phyloP scores from a whole-genome alignment of 2,888 invertebrate genomes.

The Enchytraeus crypticus region DNA sequence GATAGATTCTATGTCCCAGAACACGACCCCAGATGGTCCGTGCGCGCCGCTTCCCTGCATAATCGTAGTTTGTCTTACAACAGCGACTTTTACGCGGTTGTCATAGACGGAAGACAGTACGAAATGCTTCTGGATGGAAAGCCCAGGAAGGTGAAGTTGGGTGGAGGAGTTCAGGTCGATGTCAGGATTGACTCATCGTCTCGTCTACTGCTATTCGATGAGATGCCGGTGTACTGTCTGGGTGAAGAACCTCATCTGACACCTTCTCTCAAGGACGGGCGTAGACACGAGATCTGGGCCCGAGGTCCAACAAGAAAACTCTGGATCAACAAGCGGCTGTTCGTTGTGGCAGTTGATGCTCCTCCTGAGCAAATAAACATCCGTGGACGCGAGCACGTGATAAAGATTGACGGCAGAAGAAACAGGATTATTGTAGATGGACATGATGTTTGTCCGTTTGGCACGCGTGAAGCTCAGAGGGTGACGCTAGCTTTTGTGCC shows the following conservation, averaged over 20 bases:
- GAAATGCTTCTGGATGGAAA: conserved; percentile 30
- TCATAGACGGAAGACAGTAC: conserved; percentile 38
- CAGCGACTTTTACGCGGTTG: conserved; percentile 32
- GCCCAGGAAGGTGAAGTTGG: conserved; percentile 8
- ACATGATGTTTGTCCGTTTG: conserved; percentile 60
- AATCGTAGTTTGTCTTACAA: neutral
- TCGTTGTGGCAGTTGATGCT: conserved; percentile 42
- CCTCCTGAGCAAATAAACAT: conserved; percentile 60
- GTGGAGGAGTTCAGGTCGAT: conserved; percentile 30
- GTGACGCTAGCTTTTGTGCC: conserved; percentile 70
- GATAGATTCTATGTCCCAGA: conserved; percentile 18
- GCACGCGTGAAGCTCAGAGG: conserved; percentile 60
- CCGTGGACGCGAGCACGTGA: conserved; percentile 69
- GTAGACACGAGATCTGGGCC: neutral
- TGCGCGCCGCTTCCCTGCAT: neutral
- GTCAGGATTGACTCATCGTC: conserved; percentile 9
- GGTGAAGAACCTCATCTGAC: conserved; percentile 4
- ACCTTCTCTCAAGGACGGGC: no score
- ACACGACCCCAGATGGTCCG: conserved; percentile 19
- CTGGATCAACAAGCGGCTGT: conserved; percentile 42
- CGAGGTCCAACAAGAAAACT: conserved; percentile 24
- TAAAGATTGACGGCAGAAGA: conserved; percentile 74
- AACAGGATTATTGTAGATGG: conserved; percentile 76
- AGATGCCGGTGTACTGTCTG: neutral
- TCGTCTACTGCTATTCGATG: conserved; percentile 1